Conservation (phyloP, 2,113 vertebrate species). For the Myrmecobius fasciatus region DNA sequence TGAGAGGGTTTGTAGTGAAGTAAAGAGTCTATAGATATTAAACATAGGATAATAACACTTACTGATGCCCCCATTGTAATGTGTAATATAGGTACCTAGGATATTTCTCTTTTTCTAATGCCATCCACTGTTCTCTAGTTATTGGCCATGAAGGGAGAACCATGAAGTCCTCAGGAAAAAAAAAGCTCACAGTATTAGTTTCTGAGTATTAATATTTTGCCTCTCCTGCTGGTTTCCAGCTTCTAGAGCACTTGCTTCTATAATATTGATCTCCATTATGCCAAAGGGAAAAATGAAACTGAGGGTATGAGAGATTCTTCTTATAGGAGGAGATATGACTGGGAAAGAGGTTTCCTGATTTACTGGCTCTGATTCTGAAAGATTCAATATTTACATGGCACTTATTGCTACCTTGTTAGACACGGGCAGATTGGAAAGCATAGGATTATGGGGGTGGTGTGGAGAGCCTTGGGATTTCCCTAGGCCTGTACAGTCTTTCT, state of each 20-base stretch:
- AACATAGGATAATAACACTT: neutral
- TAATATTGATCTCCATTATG: neutral
- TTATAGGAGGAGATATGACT: neutral
- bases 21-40: neutral
- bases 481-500: neutral
- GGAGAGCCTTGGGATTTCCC: neutral
- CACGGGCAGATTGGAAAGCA: neutral
- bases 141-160: neutral
- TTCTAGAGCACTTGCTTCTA: neutral
- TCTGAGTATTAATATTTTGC: neutral
- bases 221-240: neutral
- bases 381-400: neutral
- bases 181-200: neutral
- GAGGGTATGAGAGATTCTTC: neutral
- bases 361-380: neutral
- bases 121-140: neutral
- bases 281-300: neutral
- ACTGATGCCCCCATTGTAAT: neutral
- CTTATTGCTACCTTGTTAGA: neutral
- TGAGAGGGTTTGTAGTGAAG: neutral
- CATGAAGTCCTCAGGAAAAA: neutral
- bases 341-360: neutral
- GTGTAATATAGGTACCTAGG: neutral
- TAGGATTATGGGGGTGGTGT: neutral
- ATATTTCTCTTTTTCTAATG: neutral